Evolutionary conservation across 2,113 vertebrate species (phyloP), one percentile per base, ranked within the genome.

Genomic region (Diphyllodes magnificus): DNA sequence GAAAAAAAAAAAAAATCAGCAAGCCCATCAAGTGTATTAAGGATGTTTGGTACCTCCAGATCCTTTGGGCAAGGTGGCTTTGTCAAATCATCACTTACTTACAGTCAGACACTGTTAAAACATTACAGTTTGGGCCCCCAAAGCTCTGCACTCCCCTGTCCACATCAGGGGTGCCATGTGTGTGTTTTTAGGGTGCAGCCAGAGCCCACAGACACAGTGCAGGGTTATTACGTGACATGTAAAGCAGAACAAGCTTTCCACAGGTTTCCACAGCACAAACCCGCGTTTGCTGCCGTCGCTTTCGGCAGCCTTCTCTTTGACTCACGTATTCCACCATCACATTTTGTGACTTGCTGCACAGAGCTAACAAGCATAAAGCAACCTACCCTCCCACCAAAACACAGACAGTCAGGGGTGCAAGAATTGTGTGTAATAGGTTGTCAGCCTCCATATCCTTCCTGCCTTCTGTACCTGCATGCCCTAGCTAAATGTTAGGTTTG

Each of bases 161-260:
- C 31, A 35, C 12, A 15, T 10, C 22, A 51, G 13, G 8, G 33
- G 6, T 37, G 40, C 30, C 0, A 0, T 9, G 0, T 15, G 20
- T 3, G 1, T 23, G 22, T 20, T 65, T 63, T 54, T 6, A 53
- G 37, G 18, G 37, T 39, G 40, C 54, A 68, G 49, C 64, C 51
- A 76, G 53, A 42, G 1, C 0, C 4, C 13, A 5, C 35, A 60
- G 53, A 60, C 13, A 23, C 18, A n/a, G 30, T 3, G 13, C 11
- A 33, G 6, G 5, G 7, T 54, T 35, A 39, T 6, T 3, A 39
- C 39, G 39, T 2, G 24, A 51, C 1, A 1, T 0, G 1, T 15
- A 47, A 59, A 73, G 49, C n/a, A 60, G 53, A 69, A 49, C 8
- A 60, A 60, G 14, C 19, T 76, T 15, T 35, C 21, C 57, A 15